phyloP scores from a whole-genome alignment of 2,113 vertebrate species.

The Thalassarche chlororhynchos region DNA sequence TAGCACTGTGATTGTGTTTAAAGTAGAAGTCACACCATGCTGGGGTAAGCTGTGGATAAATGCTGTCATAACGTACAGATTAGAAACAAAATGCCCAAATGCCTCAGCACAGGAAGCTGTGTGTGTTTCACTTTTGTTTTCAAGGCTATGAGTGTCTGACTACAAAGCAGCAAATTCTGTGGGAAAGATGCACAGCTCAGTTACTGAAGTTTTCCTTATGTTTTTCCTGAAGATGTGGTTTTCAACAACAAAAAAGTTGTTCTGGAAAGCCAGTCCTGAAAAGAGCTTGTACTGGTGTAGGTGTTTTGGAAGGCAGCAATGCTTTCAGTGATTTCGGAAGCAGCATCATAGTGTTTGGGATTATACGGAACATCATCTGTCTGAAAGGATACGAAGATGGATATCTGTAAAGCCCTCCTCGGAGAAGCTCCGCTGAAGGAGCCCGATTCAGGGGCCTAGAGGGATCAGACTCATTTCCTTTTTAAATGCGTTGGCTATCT shows the following conservation, averaged over 20 bases:
- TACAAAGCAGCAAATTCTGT: not conserved
- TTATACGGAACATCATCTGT: not conserved
- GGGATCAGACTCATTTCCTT: not conserved
- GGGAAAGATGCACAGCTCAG: not conserved
- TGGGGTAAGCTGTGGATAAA: not conserved
- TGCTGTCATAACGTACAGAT: not conserved
- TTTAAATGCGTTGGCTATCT: not conserved
- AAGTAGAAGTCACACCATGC: not conserved
- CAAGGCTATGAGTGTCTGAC: not conserved
- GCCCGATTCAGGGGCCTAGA: not conserved
- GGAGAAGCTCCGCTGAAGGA: not conserved
- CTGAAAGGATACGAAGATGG: not conserved
- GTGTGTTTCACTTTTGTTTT: not conserved
- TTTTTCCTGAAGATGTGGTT: not conserved
- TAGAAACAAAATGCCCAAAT: not conserved
- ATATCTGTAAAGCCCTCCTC: not conserved
- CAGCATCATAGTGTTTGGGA: not conserved
- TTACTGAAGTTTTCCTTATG: not conserved
- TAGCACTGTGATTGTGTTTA: not conserved
- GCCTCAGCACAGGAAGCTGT: not conserved
- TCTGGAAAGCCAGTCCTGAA: not conserved
- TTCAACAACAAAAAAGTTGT: not conserved
- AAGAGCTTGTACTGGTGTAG: not conserved
- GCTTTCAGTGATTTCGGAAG: not conserved
- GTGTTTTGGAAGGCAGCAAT: not conserved